phyloP scores from a whole-genome alignment of 1,140 invertebrate species.

The Thaumetopoea pityocampa region DNA sequence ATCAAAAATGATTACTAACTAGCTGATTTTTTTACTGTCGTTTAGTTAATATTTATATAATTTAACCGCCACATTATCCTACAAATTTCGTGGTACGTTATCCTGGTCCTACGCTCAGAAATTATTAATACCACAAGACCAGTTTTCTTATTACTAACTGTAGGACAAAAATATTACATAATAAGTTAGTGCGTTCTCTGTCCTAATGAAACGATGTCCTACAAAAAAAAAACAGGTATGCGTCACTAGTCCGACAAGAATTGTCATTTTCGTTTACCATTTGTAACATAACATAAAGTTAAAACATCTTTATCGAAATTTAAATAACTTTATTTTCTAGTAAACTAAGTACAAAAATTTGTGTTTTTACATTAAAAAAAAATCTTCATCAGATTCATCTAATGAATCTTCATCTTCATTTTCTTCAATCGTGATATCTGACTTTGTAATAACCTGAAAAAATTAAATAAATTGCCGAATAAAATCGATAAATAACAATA shows the following conservation, averaged over 20 bases:
- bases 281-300: too few species aligned
- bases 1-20: too few species aligned
- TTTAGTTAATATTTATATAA: too few species aligned
- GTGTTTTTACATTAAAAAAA: slow-evolving; percentile 4
- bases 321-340: neutral
- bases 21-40: too few species aligned
- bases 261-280: too few species aligned
- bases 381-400: slow-evolving; percentile 16
- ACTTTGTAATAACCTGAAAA: slow-evolving; percentile 21
- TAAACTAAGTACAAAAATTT: slow-evolving; percentile 2
- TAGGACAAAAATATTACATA: slow-evolving; percentile 17
- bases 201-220: too few species aligned
- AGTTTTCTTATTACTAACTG: slow-evolving; percentile 18
- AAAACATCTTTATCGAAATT: too few species aligned
- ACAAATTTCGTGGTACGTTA: slow-evolving; percentile 3
- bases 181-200: too few species aligned
- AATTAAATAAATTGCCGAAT: too few species aligned
- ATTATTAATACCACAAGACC: slow-evolving; percentile 10
- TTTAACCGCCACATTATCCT: too few species aligned
- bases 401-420: slow-evolving; percentile 16
- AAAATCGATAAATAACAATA: slow-evolving; percentile 19
- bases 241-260: too few species aligned
- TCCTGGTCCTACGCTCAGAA: slow-evolving; percentile 12
- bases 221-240: too few species aligned
- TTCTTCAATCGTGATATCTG: slow-evolving; percentile 8